phyloP scores from a whole-genome alignment of 2,888 invertebrate species.

The Drymonia ruficornis region DNA sequence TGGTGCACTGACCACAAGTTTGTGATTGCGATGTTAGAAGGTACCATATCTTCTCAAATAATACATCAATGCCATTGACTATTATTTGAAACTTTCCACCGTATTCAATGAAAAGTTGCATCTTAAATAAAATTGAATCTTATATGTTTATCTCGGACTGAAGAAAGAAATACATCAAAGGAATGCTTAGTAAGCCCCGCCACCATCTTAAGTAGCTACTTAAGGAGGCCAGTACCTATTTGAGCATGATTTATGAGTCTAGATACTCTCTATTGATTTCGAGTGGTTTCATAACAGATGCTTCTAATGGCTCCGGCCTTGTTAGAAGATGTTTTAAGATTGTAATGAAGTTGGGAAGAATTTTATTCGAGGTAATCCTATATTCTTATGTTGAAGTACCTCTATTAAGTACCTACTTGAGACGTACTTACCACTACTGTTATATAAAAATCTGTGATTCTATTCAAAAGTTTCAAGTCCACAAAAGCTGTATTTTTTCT shows the following conservation, averaged over 20 bases:
- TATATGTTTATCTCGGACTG: background rate
- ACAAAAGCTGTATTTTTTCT: too few species aligned
- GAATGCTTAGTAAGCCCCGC: background rate
- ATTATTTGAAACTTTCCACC: too few species aligned
- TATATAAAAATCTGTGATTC: too few species aligned
- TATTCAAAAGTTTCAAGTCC: too few species aligned
- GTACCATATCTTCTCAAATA: too few species aligned
- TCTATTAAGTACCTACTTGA: background rate
- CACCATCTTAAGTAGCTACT: constrained; percentile 52
- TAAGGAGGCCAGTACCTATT: constrained; percentile 62
- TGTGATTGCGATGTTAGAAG: too few species aligned
- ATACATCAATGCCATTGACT: too few species aligned
- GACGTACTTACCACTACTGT: too few species aligned
- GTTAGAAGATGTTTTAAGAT: constrained; percentile 38
- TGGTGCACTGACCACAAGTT: too few species aligned
- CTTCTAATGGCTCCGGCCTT: constrained; percentile 53
- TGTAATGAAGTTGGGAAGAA: constrained; percentile 20
- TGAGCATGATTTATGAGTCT: constrained; percentile 67
- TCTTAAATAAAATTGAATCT: background rate
- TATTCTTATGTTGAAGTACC: background rate
- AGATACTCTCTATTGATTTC: constrained; percentile 53
- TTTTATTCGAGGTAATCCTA: background rate
- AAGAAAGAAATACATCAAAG: background rate
- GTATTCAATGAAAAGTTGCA: background rate
- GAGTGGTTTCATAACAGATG: constrained; percentile 61